Percentiles rank a stretch among this genome's conserved stretches.
Evolutionary conservation across 2,888 invertebrate genomes (phyloP).

Genomic region (Aleiodes alternator): DNA sequence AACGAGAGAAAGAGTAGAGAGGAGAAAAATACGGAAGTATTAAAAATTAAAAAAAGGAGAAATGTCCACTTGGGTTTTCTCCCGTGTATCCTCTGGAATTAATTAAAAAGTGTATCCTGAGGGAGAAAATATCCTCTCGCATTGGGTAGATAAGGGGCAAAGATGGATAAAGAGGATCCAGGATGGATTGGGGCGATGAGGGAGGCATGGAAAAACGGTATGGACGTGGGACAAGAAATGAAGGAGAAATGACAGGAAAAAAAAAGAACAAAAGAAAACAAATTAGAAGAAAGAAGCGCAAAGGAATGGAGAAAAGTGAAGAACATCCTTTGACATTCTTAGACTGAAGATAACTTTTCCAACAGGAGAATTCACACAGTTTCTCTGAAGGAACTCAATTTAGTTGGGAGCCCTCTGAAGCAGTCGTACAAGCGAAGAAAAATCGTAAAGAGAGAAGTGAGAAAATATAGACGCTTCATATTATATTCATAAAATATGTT

Average conservation of each 20-base stretch:
- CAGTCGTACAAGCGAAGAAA: constrained; percentile 34
- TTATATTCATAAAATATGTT: constrained; percentile 46
- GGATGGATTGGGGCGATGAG: constrained; percentile 23
- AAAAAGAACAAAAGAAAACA: not conserved
- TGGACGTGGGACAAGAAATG: not conserved
- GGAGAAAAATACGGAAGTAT: constrained; percentile 41
- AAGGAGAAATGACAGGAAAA: constrained; percentile 16
- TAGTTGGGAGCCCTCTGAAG: constrained; percentile 1
- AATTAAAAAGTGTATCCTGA: constrained; percentile 27
- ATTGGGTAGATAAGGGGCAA: not conserved
- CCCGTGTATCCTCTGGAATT: constrained; percentile 22
- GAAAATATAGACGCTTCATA: not conserved
- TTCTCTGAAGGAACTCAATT: constrained; percentile 30
- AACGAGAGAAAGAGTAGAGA: constrained; percentile 18
- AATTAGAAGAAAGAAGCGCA: constrained; percentile 1
- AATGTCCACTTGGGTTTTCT: constrained; percentile 26
- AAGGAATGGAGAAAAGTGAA: not conserved
- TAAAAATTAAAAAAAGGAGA: constrained; percentile 37
- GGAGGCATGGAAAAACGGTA: no score
- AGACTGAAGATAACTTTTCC: constrained; percentile 37
- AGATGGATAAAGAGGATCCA: constrained; percentile 17
- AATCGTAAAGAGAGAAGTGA: constrained; percentile 1
- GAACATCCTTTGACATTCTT: constrained; percentile 37
- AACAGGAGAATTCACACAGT: not conserved
- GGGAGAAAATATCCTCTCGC: constrained; percentile 28